Conservation (phyloP, 2,113 vertebrate species). For the Leptosomus discolor region DNA sequence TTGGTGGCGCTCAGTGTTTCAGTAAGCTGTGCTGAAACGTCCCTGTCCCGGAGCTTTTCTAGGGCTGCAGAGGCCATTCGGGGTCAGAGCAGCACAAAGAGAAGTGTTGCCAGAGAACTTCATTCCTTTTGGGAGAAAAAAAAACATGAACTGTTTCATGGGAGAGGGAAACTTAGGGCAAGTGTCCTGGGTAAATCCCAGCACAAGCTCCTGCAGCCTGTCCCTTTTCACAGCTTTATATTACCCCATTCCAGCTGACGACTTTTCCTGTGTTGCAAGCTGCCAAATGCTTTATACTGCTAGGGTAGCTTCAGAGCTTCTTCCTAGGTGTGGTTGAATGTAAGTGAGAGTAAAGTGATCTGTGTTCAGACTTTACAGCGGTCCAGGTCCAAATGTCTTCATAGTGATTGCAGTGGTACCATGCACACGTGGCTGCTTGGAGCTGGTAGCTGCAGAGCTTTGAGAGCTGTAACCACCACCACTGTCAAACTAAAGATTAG, state of each 20-base stretch:
- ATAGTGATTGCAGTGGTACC: neutral
- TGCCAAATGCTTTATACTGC: neutral
- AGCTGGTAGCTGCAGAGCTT: accelerated
- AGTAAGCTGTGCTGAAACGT: neutral
- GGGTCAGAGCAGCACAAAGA: neutral
- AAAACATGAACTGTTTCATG: neutral
- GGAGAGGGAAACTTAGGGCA: neutral
- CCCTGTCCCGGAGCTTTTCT: neutral
- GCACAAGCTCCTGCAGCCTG: neutral
- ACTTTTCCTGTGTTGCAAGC: neutral
- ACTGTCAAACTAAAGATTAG: neutral
- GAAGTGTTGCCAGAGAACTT: neutral
- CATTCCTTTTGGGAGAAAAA: neutral
- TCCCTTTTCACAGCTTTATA: neutral
- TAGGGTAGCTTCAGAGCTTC: neutral
- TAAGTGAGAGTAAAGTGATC: neutral
- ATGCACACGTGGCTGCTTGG: accelerated
- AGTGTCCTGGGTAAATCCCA: neutral
- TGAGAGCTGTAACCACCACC: neutral
- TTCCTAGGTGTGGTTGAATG: neutral
- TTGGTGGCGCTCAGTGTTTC: neutral
- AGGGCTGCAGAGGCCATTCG: neutral
- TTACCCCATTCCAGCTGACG: neutral
- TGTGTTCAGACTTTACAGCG: neutral
- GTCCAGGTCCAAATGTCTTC: neutral